A percentile compares a stretch with the other conserved stretches of the same genome.
Evolutionary conservation across 2,888 invertebrate genomes (phyloP).

Genomic region (Sarcophaga caerulescens): DNA sequence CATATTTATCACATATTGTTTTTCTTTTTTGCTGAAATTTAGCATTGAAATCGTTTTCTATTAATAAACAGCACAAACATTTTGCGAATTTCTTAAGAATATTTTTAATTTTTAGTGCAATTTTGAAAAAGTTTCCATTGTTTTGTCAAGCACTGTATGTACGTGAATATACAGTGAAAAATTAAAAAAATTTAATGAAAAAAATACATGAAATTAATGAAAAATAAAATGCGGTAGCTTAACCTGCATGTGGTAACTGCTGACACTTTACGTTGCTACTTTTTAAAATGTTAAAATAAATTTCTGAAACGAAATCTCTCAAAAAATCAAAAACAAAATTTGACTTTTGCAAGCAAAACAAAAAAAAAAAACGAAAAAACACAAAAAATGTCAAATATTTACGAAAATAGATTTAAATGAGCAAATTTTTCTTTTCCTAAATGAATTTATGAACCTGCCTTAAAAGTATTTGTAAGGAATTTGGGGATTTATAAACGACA

Average conservation of each 20-base stretch:
- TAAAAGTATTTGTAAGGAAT: conserved; percentile 44
- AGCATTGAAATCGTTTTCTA: too few species aligned
- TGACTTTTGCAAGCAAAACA: neutral
- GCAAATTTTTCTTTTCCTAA: conserved; percentile 4
- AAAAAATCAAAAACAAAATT: neutral
- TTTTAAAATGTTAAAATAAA: neutral
- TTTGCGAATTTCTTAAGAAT: too few species aligned
- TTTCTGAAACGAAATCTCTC: neutral
- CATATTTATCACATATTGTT: too few species aligned
- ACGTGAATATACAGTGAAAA: neutral
- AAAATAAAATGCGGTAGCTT: conserved; percentile 51
- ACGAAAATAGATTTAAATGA: neutral
- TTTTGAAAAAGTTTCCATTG: too few species aligned
- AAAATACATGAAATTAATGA: neutral
- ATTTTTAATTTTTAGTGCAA: too few species aligned
- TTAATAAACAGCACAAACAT: too few species aligned
- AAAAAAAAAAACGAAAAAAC: too few species aligned
- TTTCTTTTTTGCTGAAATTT: too few species aligned
- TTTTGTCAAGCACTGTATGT: too few species aligned
- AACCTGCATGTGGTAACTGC: conserved; percentile 56
- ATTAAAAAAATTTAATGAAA: neutral
- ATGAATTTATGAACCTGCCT: conserved; percentile 62
- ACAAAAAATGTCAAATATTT: neutral
- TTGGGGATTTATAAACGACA: conserved; percentile 50
- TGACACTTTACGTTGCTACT: conserved; percentile 54